Base-by-base conservation (phyloP, 2,888 invertebrate genomes). In the Netelia inedita region DNA sequence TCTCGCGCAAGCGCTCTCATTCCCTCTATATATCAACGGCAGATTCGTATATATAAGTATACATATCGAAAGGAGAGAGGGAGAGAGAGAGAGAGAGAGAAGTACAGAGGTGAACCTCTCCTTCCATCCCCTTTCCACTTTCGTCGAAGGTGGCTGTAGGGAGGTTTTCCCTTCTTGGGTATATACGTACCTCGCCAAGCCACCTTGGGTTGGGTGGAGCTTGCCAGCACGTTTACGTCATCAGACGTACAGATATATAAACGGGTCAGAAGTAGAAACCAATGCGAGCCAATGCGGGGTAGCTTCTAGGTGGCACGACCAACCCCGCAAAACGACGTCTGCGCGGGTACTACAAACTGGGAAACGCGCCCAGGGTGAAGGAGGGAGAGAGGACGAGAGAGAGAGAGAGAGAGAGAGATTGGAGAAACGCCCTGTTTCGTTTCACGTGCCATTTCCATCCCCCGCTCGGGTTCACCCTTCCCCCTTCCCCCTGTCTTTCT, bases 211-310 rank as follows among this genome's bases (percentile, higher is more conserved):
- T 91, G 93, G 93, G 93, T 93, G 93, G 93, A 93, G 93, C 93
- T 87, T 92, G 90, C 83, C 82, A 78, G 88, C 87, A 57, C 46
- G 53, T 68, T 88, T 88, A 89, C 93, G 92, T 93, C 93, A 92
- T 91, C 93, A 93, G 91, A 92, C 90, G 90, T 90, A 93, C 91
- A 91, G 91, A 92, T 92, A 73, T 65, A 79, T 50, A 91, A 88
- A 92, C 89, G 86, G 90, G 85, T 91, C 92, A 93, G 89, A 93
- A 90, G 92, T 93, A 93, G 93, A 93, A 93, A 93, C 92, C 92
- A 93, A 93, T 93, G 91, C 91, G 91, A 89, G 89, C 81, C 78
- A n/a, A n/a, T n/a, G n/a, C 83, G 88, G 86, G 86, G 82, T 78
- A 87, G 87, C 63, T 75, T 55, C 85, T 88, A 89, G 89, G 87